Percentiles rank a stretch among this genome's conserved stretches.
Evolutionary conservation across 2,797 vertebrate species (phyloP).

Genomic region (Melanotaenia parkinsoni): DNA sequence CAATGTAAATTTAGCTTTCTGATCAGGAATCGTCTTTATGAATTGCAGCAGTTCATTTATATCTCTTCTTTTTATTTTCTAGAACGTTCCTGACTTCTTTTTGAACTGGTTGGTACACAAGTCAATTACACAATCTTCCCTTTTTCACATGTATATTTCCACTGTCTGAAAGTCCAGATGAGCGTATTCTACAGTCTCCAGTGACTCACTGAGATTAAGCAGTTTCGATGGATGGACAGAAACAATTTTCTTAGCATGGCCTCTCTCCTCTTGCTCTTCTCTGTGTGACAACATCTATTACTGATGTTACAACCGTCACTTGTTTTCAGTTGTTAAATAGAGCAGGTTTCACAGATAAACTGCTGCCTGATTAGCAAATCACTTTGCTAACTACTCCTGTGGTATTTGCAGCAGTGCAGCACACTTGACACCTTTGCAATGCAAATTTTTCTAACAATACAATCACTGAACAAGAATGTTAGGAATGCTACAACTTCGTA

Average conservation of each 20-base stretch:
- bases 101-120: too few relatives aligned
- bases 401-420: slow-evolving; percentile 21
- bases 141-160: not conserved
- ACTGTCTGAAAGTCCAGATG: slow-evolving; percentile 4
- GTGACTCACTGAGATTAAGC: not conserved
- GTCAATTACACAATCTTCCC: not conserved
- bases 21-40: not conserved
- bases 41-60: not conserved
- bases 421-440: slow-evolving; percentile 20
- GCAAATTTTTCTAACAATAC: slow-evolving; percentile 9
- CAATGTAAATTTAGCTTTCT: not conserved
- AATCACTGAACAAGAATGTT: not conserved
- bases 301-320: not conserved
- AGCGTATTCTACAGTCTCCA: not conserved
- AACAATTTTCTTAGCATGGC: not conserved
- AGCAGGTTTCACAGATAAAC: not conserved
- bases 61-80: not conserved
- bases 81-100: too few relatives aligned
- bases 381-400: not conserved
- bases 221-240: not conserved
- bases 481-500: not conserved
- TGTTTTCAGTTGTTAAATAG: slow-evolving; percentile 7
- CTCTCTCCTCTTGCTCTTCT: not conserved
- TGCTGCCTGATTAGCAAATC: not conserved
- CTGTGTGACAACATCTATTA: slow-evolving; percentile 11